Percentiles rank a stretch among this genome's conserved stretches.
Conservation (phyloP, 2,113 vertebrate genomes). For the Oceanites oceanicus region DNA sequence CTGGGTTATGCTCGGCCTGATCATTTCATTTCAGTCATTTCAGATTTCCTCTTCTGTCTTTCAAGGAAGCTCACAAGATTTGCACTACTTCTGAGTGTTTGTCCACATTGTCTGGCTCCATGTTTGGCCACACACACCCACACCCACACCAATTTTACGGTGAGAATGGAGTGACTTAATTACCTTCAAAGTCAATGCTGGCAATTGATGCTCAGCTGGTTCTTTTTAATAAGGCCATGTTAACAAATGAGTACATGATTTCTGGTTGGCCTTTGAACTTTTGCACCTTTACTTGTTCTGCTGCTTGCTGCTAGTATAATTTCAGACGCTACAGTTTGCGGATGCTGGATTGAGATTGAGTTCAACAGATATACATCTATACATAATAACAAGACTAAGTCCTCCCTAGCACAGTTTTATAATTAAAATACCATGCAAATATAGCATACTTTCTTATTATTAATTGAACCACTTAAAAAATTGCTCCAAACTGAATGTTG, state of each 20-base stretch:
- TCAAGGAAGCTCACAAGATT: neutral
- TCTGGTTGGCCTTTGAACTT: neutral
- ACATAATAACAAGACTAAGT: neutral
- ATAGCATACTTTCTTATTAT: neutral
- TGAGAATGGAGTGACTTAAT: neutral
- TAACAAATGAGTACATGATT: neutral
- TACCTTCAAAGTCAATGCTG: neutral
- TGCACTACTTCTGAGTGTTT: neutral
- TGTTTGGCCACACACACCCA: neutral
- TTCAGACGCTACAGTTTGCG: neutral
- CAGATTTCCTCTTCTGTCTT: neutral
- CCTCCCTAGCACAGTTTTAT: neutral
- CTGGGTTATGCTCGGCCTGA: neutral
- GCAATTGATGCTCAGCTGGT: neutral
- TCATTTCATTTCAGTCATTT: neutral
- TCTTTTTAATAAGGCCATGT: neutral
- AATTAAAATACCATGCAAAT: neutral
- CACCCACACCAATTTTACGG: neutral
- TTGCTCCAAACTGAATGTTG: neutral
- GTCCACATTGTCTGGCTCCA: neutral
- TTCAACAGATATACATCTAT: neutral
- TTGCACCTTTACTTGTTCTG: neutral
- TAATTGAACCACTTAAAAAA: neutral
- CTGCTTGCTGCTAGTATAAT: neutral
- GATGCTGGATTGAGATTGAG: neutral